Percentiles rank a stretch among this genome's conserved stretches.
Evolutionary conservation across 2,113 vertebrate species (phyloP).

Genomic region (Casuarius casuarius): DNA sequence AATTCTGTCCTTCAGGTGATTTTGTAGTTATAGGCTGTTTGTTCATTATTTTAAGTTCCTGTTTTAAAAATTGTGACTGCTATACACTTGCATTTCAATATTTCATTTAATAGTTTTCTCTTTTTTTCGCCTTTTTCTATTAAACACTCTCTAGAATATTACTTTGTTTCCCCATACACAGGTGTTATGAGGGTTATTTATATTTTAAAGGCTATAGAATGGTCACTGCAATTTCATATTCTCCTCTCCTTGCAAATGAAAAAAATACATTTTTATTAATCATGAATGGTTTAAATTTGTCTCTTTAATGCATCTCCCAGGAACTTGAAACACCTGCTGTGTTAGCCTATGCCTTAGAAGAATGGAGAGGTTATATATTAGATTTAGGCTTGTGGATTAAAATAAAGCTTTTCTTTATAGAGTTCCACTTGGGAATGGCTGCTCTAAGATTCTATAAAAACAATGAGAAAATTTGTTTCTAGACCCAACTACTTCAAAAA

Average conservation of each 20-base stretch:
- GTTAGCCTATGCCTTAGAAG: conserved; percentile 44
- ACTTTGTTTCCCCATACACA: neutral
- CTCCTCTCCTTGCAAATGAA: neutral
- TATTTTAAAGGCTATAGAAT: conserved; percentile 33
- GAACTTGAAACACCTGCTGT: conserved; percentile 67
- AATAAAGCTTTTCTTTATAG: conserved; percentile 55
- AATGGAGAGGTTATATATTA: conserved; percentile 25
- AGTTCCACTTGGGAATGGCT: conserved; percentile 24
- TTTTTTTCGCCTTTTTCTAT: neutral
- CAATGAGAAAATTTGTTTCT: conserved; percentile 31
- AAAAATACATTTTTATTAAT: conserved; percentile 15
- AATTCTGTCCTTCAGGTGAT: conserved; percentile 41
- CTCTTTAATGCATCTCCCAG: conserved; percentile 60
- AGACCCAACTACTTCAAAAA: neutral
- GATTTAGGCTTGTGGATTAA: conserved; percentile 23
- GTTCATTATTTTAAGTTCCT: conserved; percentile 25
- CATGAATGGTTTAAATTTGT: conserved; percentile 48
- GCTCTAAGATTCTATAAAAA: conserved; percentile 33
- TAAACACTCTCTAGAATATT: conserved; percentile 53
- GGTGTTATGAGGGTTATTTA: conserved; percentile 30
- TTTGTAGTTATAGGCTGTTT: conserved; percentile 61
- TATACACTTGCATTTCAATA: conserved; percentile 25
- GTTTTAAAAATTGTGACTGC: conserved; percentile 46
- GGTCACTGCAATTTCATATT: conserved; percentile 49
- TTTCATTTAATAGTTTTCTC: neutral